Conservation (phyloP, 2,113 vertebrate species). For the Dolichotis patagonum region DNA sequence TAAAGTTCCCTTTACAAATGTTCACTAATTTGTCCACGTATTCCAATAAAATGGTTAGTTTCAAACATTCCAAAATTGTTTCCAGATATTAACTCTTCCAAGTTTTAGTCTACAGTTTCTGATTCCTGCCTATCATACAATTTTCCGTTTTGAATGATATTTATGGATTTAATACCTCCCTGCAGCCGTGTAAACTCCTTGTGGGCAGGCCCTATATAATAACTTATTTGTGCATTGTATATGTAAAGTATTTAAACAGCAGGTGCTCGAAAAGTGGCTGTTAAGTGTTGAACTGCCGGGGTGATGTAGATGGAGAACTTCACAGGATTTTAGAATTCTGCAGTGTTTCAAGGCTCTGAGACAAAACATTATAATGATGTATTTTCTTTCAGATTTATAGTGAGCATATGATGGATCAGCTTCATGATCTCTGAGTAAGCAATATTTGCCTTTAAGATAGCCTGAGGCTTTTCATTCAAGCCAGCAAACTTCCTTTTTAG, state of each 20-base stretch:
- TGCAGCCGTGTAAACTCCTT: neutral
- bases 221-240: neutral
- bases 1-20: neutral
- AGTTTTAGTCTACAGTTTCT: neutral
- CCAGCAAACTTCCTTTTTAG: conserved; percentile 71
- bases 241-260: neutral
- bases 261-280: neutral
- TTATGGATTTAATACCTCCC: neutral
- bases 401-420: neutral
- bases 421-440: conserved; percentile 60
- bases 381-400: conserved; percentile 63
- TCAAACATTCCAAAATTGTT: conserved; percentile 36
- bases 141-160: conserved; percentile 16
- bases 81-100: neutral
- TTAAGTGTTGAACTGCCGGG: conserved; percentile 34
- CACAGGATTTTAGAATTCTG: neutral
- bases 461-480: conserved; percentile 71
- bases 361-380: conserved; percentile 8
- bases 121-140: neutral
- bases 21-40: neutral
- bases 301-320: neutral
- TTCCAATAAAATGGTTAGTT: neutral
- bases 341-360: conserved; percentile 53
- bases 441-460: conserved; percentile 73
- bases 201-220: neutral